Evolutionary conservation across 2,888 invertebrate genomes (phyloP), one percentile per base, ranked within the genome.

Genomic region (Mythimna lalbum): DNA sequence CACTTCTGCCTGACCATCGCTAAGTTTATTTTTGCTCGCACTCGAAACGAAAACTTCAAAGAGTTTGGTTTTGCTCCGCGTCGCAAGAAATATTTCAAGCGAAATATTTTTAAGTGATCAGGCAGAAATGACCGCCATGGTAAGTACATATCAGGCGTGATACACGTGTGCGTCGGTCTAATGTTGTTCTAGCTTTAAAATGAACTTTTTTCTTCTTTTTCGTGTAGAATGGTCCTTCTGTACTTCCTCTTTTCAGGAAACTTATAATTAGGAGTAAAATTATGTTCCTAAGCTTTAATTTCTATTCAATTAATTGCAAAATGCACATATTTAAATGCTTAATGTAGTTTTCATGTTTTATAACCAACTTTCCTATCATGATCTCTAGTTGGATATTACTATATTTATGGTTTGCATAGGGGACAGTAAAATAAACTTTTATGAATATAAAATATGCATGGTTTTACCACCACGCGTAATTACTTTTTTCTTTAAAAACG

Each of bases 221-320:
- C n/a, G 19, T 31, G 6, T 31, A 12, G 31, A 50, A n/a, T 74
- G 31, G 52, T n/a, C 23, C 55, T 74, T 52, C 61, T 23, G 31
- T 36, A 39, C 0, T 56, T 49, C 0, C 0, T 7, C 7, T n/a
- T 14, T 43, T 1, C 36, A 23, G 2, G 10, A 57, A 27, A 55
- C 10, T 36, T 53, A 21, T 69, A 61, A 62, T 61, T 67, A 56
- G n/a, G 50, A 56, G 23, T 36, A 60, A 67, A 67, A 65, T 56
- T 47, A 57, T 36, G 43, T 60, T 65, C 49, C 9, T n/a, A 65
- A 70, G 62, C 21, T 55, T 52, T 10, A 63, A n/a, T 63, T 64
- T 2, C 7, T 64, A 56, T 56, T 69, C 1, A 65, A 23, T 70
- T 33, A 19, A 59, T 68, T 60, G 43, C 21, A 50, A 21, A 43